Conservation (phyloP, 2,888 invertebrate genomes). For the Galerucella nymphaeae region DNA sequence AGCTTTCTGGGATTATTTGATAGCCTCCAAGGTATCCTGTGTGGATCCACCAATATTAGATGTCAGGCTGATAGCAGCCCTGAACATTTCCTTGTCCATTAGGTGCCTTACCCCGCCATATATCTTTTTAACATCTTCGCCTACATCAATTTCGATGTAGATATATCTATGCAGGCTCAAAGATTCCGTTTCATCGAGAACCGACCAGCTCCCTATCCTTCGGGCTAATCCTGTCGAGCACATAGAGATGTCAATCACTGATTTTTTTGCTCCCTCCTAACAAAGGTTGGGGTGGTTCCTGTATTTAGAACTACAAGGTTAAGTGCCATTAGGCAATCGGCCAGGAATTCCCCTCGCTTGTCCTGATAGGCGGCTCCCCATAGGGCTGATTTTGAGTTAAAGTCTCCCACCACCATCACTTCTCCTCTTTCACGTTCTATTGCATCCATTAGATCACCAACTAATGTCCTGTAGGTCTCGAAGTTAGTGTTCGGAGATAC, state of each 20-base stretch:
- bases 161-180: not conserved
- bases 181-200: no score
- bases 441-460: not conserved
- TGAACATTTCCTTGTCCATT: not conserved
- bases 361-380: constrained; percentile 7
- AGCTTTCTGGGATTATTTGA: not conserved
- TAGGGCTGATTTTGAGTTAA: constrained; percentile 14
- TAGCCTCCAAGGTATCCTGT: constrained; percentile 4
- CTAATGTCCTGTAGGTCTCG: constrained; percentile 8
- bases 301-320: constrained; percentile 20
- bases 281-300: no score
- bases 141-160: constrained; percentile 4
- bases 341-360: constrained; percentile 12
- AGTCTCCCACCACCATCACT: no score
- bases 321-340: not conserved
- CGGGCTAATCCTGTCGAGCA: no score
- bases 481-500: constrained; percentile 23
- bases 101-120: constrained; percentile 4
- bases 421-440: not conserved
- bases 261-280: no score
- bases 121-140: constrained; percentile 1
- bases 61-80: constrained; percentile 4
- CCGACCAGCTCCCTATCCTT: no score
- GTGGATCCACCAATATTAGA: constrained; percentile 1
- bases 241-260: no score